Percentiles rank a stretch among this genome's conserved stretches.
phyloP scores from a whole-genome alignment of 2,113 vertebrate genomes.

The Tetrao urogallus region DNA sequence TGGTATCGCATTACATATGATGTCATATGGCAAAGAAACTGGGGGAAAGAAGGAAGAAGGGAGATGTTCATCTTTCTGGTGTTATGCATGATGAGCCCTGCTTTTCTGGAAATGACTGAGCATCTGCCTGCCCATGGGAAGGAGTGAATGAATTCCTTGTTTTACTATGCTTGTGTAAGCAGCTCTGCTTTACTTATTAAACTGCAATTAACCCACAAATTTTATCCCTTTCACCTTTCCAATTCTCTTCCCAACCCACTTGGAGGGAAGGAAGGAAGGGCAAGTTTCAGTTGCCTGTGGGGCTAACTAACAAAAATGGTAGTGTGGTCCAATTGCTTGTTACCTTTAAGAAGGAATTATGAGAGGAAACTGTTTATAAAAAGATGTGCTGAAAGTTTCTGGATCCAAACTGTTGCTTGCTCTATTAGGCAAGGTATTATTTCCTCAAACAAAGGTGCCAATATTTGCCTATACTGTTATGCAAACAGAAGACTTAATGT shows the following conservation, averaged over 20 bases:
- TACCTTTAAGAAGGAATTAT: neutral
- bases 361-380: neutral
- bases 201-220: neutral
- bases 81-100: rapidly evolving
- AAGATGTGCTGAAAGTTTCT: neutral
- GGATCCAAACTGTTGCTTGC: neutral
- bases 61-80: neutral
- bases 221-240: neutral
- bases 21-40: neutral
- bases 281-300: neutral
- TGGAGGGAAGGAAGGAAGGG: rapidly evolving
- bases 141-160: neutral
- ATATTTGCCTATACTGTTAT: constrained; percentile 17
- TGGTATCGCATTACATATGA: neutral
- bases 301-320: neutral
- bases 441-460: constrained; percentile 6
- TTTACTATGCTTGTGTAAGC: neutral
- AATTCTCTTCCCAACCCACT: neutral
- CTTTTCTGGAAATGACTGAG: neutral
- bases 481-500: constrained; percentile 11
- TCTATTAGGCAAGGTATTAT: neutral
- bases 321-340: neutral
- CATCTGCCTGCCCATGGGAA: neutral
- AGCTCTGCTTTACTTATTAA: neutral
- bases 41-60: neutral